A percentile compares a stretch with the other conserved stretches of the same genome.
Evolutionary conservation across 2,113 vertebrate species (phyloP).

Genomic region (pig (Sus scrofa)): DNA sequence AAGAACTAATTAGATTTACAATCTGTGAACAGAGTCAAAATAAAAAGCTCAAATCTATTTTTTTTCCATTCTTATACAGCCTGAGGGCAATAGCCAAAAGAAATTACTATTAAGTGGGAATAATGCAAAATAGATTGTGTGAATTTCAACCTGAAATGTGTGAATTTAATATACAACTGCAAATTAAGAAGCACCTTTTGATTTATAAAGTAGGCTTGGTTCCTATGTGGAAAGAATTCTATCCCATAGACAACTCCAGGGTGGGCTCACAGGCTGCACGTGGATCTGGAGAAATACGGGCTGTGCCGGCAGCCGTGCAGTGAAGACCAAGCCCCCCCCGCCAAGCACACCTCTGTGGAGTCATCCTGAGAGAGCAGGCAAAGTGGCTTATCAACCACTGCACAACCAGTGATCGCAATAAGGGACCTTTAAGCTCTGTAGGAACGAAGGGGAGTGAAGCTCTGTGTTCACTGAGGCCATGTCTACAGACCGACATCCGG

Average conservation of each 20-base stretch:
- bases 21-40: conserved; percentile 73
- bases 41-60: conserved; percentile 41
- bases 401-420: no score
- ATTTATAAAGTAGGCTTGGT: conserved; percentile 46
- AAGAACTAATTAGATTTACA: conserved; percentile 71
- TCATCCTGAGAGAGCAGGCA: neutral
- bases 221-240: neutral
- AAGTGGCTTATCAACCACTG: neutral
- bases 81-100: conserved; percentile 61
- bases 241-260: neutral
- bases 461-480: neutral
- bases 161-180: conserved; percentile 72
- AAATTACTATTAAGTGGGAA: conserved; percentile 75
- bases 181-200: conserved; percentile 67
- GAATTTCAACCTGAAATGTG: conserved; percentile 73
- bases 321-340: no score
- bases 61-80: conserved; percentile 12
- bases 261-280: neutral
- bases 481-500: neutral
- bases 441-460: neutral
- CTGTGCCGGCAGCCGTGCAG: accelerated
- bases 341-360: no score
- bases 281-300: neutral
- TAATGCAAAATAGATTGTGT: conserved; percentile 56
- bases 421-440: neutral